These are phyloP conservation scores for Lochmaea capreae DNA, from an alignment of 2,888 invertebrate genomes.

Conservation along the genomic window DNA sequence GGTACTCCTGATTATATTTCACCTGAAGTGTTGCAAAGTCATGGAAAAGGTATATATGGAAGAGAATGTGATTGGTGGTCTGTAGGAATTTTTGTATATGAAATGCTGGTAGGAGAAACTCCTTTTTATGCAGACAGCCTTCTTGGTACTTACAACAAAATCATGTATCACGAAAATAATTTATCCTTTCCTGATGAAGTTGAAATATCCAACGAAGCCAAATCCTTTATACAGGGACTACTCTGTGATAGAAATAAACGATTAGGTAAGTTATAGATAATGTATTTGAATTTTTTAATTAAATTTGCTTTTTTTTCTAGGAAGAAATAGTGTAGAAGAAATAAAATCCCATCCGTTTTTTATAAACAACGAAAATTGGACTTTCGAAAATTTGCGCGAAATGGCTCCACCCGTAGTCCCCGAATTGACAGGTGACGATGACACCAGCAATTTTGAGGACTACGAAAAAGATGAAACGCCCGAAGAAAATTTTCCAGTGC, in stretches of 20 bases:
- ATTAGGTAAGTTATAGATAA: constrained; percentile 16
- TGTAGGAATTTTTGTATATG: constrained; percentile 98
- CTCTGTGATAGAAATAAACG: constrained; percentile 82
- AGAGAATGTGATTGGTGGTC: constrained; percentile 99
- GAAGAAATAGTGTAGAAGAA: constrained; percentile 90
- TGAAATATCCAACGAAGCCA: constrained; percentile 89
- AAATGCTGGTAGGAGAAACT: constrained; percentile 98
- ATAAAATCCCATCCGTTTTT: constrained; percentile 97
- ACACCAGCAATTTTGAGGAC: constrained; percentile 98
- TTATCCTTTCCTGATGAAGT: constrained; percentile 95
- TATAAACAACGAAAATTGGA: constrained; percentile 97
- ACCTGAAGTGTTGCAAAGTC: constrained; percentile 97
- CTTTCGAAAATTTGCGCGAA: constrained; percentile 93
- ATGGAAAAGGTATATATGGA: constrained; percentile 89
- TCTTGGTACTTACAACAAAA: constrained; percentile 96
- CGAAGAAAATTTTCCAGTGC: constrained; percentile 94
- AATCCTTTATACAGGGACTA: constrained; percentile 91
- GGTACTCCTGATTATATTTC: constrained; percentile 99
- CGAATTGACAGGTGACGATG: constrained; percentile 94
- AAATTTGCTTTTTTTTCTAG: constrained; percentile 64
- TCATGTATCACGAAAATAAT: constrained; percentile 98
- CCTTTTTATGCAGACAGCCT: constrained; percentile 99
- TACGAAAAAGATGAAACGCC: constrained; percentile 93
- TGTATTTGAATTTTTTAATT: neutral
- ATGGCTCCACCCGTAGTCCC: constrained; percentile 98